These are phyloP conservation scores for Laspeyria flexula DNA, from an alignment of 2,888 invertebrate genomes.

Conservation along the genomic window DNA sequence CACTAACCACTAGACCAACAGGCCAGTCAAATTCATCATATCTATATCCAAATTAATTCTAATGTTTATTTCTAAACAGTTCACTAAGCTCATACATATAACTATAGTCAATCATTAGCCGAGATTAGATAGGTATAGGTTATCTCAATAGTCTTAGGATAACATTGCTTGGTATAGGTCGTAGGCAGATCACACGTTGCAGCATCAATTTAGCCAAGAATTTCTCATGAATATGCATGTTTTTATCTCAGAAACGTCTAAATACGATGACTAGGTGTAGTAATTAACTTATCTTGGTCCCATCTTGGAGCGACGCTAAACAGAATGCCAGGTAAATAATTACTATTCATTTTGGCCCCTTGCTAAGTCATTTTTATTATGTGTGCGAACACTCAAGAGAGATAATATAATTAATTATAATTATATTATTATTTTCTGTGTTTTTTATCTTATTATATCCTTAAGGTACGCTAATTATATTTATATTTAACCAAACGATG, in stretches of 20 bases:
- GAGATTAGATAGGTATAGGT: too few relatives aligned
- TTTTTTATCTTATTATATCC: background rate
- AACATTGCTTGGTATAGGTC: too few relatives aligned
- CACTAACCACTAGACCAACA: too few relatives aligned
- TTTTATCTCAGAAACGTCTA: background rate
- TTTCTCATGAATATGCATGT: conserved; percentile 2
- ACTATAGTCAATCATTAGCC: too few relatives aligned
- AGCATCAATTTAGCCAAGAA: background rate
- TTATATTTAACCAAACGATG: too few relatives aligned
- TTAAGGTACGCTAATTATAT: too few relatives aligned
- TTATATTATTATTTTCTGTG: background rate
- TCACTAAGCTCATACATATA: too few relatives aligned
- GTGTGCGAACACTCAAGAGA: background rate
- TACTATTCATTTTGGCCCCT: background rate
- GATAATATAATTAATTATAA: background rate
- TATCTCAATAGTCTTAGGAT: too few relatives aligned
- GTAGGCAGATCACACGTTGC: too few relatives aligned
- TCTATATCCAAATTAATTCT: too few relatives aligned
- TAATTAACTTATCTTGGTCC: conserved; percentile 8
- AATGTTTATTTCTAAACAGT: too few relatives aligned
- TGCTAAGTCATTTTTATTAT: background rate
- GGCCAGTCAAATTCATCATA: too few relatives aligned
- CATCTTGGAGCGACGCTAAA: background rate
- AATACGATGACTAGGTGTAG: conserved; percentile 2
- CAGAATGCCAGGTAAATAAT: conserved; percentile 4